A percentile compares a stretch with the other conserved stretches of the same genome.
Conservation (phyloP, 2,113 vertebrate species). For the Pseudopipra pipra region DNA sequence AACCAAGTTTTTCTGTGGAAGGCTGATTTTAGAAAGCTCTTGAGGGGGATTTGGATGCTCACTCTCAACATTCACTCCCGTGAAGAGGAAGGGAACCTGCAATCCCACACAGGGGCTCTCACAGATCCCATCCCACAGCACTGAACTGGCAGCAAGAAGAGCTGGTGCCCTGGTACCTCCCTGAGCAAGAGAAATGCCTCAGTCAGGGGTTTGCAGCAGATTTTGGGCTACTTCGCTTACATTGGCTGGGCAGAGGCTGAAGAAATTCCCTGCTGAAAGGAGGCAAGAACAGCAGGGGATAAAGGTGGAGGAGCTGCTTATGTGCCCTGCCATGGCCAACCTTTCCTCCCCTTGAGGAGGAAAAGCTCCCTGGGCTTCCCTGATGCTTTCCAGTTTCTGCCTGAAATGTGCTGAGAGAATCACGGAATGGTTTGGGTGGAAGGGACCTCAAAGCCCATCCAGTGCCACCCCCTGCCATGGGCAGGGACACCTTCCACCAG, state of each 20-base stretch:
- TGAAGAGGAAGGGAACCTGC: background rate
- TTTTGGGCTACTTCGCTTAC: background rate
- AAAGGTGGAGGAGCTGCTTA: background rate
- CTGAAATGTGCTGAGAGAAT: background rate
- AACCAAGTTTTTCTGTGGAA: rapidly evolving
- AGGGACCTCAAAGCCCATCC: rapidly evolving
- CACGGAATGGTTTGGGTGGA: rapidly evolving
- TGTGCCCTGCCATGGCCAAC: background rate
- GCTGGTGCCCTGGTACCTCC: background rate
- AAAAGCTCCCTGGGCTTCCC: background rate
- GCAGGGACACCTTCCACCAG: background rate
- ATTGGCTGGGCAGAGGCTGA: background rate
- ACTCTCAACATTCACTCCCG: background rate
- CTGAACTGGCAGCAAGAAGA: rapidly evolving
- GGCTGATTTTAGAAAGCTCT: background rate
- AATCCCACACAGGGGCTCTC: background rate
- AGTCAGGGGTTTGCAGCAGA: background rate
- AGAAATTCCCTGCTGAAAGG: background rate
- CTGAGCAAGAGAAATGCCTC: too few species aligned
- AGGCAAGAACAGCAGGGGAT: background rate
- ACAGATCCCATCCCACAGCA: background rate
- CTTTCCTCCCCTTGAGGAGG: background rate
- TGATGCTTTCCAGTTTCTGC: background rate
- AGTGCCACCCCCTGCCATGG: background rate
- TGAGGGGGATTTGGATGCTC: background rate